Evolutionary conservation across 2,888 invertebrate genomes (phyloP).

Genomic region (Lepas anatifera): DNA sequence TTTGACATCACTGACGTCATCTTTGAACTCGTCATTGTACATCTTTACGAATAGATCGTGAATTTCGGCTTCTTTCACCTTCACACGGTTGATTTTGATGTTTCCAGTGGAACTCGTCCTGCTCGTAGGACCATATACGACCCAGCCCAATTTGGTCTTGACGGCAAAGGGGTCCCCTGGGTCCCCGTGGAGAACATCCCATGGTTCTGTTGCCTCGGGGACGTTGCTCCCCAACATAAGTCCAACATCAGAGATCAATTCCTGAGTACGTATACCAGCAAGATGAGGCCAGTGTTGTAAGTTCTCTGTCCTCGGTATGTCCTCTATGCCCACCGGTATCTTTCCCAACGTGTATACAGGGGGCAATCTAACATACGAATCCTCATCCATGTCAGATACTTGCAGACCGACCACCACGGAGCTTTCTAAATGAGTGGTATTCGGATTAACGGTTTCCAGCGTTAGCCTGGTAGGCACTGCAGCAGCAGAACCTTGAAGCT

Average conservation of each 20-base stretch:
- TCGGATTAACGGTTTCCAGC: neutral
- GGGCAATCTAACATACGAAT: neutral
- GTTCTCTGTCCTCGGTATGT: neutral
- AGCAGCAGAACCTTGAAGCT: neutral
- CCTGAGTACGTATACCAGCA: neutral
- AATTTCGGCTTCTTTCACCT: neutral
- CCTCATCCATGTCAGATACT: neutral
- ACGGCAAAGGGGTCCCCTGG: too few species aligned
- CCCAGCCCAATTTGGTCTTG: neutral
- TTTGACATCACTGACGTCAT: too few species aligned
- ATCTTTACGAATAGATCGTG: neutral
- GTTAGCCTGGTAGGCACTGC: neutral
- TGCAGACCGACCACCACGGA: neutral
- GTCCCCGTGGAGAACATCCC: neutral
- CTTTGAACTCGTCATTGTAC: neutral
- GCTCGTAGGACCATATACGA: neutral
- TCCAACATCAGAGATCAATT: neutral
- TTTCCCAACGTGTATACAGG: neutral
- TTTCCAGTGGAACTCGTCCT: neutral
- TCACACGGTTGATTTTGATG: neutral
- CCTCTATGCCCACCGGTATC: neutral
- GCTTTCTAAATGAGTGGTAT: neutral
- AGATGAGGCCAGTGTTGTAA: neutral
- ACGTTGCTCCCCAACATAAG: neutral
- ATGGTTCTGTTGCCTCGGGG: neutral